phyloP scores from a whole-genome alignment of 2,888 invertebrate genomes.

The Polymixis flavicincta region DNA sequence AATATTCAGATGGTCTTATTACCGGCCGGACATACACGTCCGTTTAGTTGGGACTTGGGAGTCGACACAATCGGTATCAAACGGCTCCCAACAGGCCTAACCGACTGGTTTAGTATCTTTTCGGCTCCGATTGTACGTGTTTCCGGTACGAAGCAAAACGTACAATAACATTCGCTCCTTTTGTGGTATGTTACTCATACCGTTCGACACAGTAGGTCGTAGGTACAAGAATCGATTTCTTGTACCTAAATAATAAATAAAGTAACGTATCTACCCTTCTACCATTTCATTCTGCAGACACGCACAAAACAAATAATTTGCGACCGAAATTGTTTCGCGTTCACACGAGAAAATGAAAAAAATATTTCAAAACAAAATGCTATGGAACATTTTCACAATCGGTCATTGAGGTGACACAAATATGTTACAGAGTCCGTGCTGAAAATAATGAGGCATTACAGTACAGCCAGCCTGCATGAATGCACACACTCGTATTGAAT shows the following conservation, averaged over 20 bases:
- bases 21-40: constrained; percentile 62
- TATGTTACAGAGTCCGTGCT: neutral
- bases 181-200: constrained; percentile 51
- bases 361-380: constrained; percentile 16
- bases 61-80: constrained; percentile 52
- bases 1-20: constrained; percentile 53
- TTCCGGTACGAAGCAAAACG: constrained; percentile 68
- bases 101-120: constrained; percentile 68
- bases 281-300: neutral
- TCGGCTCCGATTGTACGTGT: constrained; percentile 71
- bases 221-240: constrained; percentile 4
- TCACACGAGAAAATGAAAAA: constrained; percentile 6
- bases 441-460: constrained; percentile 16
- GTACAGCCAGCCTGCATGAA: neutral
- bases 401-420: constrained; percentile 4
- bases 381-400: constrained; percentile 7
- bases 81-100: constrained; percentile 55
- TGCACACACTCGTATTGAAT: constrained; percentile 10
- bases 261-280: neutral
- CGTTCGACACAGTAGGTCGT: constrained; percentile 4
- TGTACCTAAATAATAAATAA: constrained; percentile 4
- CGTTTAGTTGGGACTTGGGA: constrained; percentile 41
- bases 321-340: neutral
- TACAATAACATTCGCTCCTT: constrained; percentile 64
- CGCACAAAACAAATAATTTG: neutral